Evolutionary conservation across 53 echinoderm and acorn worm genomes (phyloP).

Genomic region (Patiria pectinifera): DNA sequence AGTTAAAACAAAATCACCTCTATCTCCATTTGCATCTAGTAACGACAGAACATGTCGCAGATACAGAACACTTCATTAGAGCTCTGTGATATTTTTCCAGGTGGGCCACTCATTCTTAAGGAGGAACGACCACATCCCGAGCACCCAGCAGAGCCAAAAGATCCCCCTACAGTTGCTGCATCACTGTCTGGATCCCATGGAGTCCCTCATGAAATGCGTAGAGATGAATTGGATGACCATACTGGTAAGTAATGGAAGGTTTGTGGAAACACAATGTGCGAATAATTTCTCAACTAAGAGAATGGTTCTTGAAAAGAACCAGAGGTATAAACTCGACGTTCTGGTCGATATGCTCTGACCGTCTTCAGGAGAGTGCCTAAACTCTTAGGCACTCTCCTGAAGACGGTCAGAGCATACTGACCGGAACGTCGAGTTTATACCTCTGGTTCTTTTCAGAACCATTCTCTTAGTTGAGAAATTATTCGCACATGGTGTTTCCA

Average conservation of each 20-base stretch:
- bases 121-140: conserved; percentile 37
- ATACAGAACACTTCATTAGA: neutral
- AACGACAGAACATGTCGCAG: neutral
- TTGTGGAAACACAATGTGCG: neutral
- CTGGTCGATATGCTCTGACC: too few species aligned
- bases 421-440: too few species aligned
- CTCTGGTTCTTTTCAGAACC: too few species aligned
- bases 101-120: conserved; percentile 87
- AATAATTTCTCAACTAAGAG: neutral
- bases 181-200: conserved; percentile 83
- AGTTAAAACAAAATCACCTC: too few species aligned
- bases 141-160: conserved; percentile 13
- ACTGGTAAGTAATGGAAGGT: conserved; percentile 70
- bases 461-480: too few species aligned
- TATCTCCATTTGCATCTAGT: too few species aligned
- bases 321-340: too few species aligned
- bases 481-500: too few species aligned
- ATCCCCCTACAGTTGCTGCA: conserved; percentile 82
- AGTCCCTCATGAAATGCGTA: conserved; percentile 92
- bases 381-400: too few species aligned
- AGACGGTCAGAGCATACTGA: too few species aligned
- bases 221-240: conserved; percentile 99
- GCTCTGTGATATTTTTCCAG: conserved; percentile 37
- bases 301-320: neutral
- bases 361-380: too few species aligned